Percentiles rank a stretch among this genome's conserved stretches.
Conservation (phyloP, 2,797 vertebrate genomes). For the Parauchenoglanis punctatus region DNA sequence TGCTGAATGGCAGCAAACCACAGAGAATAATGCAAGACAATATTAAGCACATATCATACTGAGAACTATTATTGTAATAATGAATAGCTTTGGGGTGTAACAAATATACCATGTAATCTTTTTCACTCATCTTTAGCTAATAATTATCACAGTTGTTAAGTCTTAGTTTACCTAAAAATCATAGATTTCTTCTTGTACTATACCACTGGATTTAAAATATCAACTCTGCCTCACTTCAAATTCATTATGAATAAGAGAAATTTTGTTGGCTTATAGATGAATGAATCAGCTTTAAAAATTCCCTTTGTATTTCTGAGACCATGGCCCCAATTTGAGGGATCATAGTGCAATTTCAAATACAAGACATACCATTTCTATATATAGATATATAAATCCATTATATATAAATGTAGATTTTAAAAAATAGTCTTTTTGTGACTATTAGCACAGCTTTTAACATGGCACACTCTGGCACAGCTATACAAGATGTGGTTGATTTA, state of each 20-base stretch:
- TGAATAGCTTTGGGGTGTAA: conserved; percentile 1
- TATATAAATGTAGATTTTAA: neutral
- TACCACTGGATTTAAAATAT: neutral
- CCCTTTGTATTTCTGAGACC: neutral
- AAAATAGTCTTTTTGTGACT: neutral
- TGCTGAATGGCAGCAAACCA: neutral
- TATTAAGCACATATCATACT: neutral
- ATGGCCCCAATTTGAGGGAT: neutral
- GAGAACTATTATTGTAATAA: conserved; percentile 8
- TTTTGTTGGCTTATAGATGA: neutral
- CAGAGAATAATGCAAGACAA: neutral
- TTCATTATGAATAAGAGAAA: neutral
- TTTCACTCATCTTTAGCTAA: neutral
- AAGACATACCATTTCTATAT: neutral
- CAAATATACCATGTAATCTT: neutral
- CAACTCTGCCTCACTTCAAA: neutral
- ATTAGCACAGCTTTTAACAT: neutral
- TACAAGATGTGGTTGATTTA: neutral
- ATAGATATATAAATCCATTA: neutral
- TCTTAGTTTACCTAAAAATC: neutral
- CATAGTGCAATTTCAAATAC: neutral
- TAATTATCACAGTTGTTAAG: neutral
- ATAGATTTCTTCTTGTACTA: conserved; percentile 6
- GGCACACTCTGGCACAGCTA: neutral
- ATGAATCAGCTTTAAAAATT: neutral